phyloP scores from a whole-genome alignment of 2,888 invertebrate genomes.

The Caenorhabditis sinica region DNA sequence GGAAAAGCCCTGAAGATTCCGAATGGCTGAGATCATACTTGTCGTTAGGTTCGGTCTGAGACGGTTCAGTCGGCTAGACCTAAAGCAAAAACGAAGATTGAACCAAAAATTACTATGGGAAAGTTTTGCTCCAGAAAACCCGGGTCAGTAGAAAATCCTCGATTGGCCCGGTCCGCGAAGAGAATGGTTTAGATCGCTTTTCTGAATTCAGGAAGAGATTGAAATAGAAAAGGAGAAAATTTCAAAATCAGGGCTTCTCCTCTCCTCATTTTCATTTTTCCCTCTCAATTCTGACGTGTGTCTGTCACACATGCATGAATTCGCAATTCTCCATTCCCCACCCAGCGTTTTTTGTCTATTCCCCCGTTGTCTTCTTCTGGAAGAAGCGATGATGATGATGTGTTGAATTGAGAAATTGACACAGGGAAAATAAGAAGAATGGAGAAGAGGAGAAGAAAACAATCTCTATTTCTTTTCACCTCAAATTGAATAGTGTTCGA shows the following conservation, averaged over 20 bases:
- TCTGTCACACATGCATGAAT: conserved; percentile 64
- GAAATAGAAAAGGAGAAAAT: conserved; percentile 12
- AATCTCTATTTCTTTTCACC: conserved; percentile 14
- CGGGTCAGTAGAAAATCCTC: too few species aligned
- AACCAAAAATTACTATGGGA: too few species aligned
- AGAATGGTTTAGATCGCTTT: neutral
- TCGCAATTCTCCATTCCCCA: conserved; percentile 36
- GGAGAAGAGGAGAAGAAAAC: conserved; percentile 7
- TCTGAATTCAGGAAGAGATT: neutral
- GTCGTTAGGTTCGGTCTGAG: too few species aligned
- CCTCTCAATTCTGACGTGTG: conserved; percentile 54
- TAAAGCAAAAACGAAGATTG: too few species aligned
- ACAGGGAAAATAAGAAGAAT: neutral
- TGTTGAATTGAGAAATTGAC: conserved; percentile 19
- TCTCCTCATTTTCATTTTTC: neutral
- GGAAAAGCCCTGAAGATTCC: too few species aligned
- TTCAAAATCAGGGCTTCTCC: conserved; percentile 41
- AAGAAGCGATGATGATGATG: conserved; percentile 37
- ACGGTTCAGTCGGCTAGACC: too few species aligned
- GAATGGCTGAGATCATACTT: too few species aligned
- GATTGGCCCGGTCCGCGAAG: too few species aligned
- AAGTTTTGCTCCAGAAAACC: too few species aligned
- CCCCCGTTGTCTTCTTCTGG: conserved; percentile 11
- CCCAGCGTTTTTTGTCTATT: conserved; percentile 16
- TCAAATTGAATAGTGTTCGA: conserved; percentile 24